Evolutionary conservation across 1,140 invertebrate species (phyloP).

Genomic region (Parapsyche elsis): DNA sequence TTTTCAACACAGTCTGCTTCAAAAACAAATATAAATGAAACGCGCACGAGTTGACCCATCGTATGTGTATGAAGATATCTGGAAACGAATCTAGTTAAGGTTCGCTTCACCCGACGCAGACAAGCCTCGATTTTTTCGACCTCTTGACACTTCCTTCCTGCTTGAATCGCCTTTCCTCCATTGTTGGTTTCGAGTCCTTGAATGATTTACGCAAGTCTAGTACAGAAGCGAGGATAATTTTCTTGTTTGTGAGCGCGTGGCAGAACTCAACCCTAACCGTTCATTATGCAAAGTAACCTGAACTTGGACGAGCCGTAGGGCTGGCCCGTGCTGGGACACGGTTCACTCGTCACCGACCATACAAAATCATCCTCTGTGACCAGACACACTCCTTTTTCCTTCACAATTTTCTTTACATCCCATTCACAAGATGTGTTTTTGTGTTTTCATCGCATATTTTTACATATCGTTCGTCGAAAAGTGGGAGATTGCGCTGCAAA

Average conservation of each 20-base stretch:
- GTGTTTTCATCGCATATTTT: too few species aligned
- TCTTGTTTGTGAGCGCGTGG: conserved; percentile 43
- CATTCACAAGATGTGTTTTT: too few species aligned
- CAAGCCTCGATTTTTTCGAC: background rate
- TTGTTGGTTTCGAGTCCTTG: conserved; percentile 6
- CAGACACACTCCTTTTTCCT: background rate
- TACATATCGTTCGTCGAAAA: too few species aligned
- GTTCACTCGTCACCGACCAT: conserved; percentile 20
- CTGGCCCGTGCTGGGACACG: conserved; percentile 16
- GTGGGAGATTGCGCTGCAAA: too few species aligned
- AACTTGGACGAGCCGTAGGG: conserved; percentile 2
- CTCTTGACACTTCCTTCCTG: conserved; percentile 10
- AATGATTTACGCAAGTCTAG: conserved; percentile 29
- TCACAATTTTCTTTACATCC: too few species aligned
- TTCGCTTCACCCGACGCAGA: background rate
- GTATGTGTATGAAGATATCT: too few species aligned
- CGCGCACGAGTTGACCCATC: too few species aligned
- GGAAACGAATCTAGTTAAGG: background rate
- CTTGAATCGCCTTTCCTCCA: background rate
- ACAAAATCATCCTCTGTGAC: background rate
- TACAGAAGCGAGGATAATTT: conserved; percentile 25
- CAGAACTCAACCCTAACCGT: conserved; percentile 4
- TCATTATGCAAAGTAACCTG: conserved; percentile 35
- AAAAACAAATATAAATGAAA: too few species aligned
- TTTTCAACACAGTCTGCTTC: background rate